These are phyloP conservation scores for Lasioglossum pauxillum DNA, from an alignment of 2,888 invertebrate genomes.

Conservation along the genomic window DNA sequence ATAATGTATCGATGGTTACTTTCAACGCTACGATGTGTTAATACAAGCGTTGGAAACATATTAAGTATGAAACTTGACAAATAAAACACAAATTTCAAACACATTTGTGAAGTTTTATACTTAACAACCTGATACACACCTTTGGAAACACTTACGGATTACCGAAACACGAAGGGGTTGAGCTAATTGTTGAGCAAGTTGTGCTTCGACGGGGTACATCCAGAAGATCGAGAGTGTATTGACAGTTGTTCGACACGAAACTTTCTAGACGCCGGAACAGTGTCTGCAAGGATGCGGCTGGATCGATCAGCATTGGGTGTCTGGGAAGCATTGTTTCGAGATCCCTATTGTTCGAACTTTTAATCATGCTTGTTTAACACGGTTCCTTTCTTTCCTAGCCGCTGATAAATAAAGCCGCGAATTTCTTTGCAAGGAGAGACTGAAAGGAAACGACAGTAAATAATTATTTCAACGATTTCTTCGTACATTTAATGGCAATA, in stretches of 20 bases:
- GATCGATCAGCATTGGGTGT: slow-evolving; percentile 57
- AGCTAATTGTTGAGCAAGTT: slow-evolving; percentile 44
- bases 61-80: no score
- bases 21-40: no score
- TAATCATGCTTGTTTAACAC: neutral
- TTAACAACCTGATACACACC: no score
- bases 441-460: neutral
- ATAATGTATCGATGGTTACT: no score
- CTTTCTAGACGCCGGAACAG: slow-evolving; percentile 58
- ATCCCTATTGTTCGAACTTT: neutral
- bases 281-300: slow-evolving; percentile 28
- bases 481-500: no score
- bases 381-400: neutral
- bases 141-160: neutral
- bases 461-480: no score
- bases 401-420: neutral
- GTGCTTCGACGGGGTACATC: slow-evolving; percentile 38
- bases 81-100: no score
- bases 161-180: slow-evolving; percentile 6
- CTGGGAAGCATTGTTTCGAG: slow-evolving; percentile 14
- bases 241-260: slow-evolving; percentile 50
- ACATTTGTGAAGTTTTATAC: no score
- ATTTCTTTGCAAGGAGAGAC: neutral
- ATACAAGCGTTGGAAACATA: no score
- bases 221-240: slow-evolving; percentile 53